Evolutionary conservation across 2,888 invertebrate genomes (phyloP), one percentile per base, ranked within the genome.

Genomic region (Hartigia nigra): DNA sequence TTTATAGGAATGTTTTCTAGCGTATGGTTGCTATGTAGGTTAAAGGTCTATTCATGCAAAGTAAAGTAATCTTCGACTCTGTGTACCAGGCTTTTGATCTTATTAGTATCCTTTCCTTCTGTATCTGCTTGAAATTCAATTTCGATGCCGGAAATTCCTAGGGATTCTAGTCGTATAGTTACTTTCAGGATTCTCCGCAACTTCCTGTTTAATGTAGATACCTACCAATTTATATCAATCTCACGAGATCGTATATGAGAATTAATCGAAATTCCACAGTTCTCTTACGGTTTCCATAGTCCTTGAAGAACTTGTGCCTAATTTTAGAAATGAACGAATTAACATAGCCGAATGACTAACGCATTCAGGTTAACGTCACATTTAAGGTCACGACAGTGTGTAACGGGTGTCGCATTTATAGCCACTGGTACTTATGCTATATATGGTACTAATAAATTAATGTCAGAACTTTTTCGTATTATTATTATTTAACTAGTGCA

Each of bases 261-360:
- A 5, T 55, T 23, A 55, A 23, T 23, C 23, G 23, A 55, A 23
- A 55, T 55, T 23, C 55, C 55, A 23, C 23, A 55, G 55, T 55
- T 55, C 55, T 55, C 55, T 39, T 39, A 55, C 14, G 23, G 55
- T 55, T 55, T 55, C 14, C 55, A 2, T 55, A 55, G 55, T 2
- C 55, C 55, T 55, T 55, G 55, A 55, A 55, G 23, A 14, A 55
- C 14, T 55, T 55, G 55, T 55, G 2, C 78, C 87, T 84, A 86
- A 87, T 87, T 85, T 88, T 88, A 88, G 85, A 82, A 82, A 81
- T 82, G 88, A 87, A 87, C 87, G 86, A 88, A 88, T 88, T 88
- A 87, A 86, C 82, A 55, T 55, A 87, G 85, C 78, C 86, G 86
- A 84, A 84, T 85, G 86, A 87, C 87, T 86, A 87, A 87, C 84